phyloP scores from a whole-genome alignment of 2,888 invertebrate genomes.

The Rhingia campestris region DNA sequence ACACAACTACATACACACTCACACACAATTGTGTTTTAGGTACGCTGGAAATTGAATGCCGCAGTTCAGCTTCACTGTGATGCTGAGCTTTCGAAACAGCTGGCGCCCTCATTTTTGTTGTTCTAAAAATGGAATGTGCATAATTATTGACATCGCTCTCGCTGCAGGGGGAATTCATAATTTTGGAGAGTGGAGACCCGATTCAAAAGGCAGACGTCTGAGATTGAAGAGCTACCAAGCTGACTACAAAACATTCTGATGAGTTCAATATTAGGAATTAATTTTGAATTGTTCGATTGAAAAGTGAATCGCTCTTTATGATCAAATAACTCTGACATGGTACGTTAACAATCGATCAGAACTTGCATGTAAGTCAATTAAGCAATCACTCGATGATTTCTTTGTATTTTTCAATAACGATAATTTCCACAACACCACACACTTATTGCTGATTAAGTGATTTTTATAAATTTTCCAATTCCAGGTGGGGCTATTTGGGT shows the following conservation, averaged over 20 bases:
- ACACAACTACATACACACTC: conserved; percentile 26
- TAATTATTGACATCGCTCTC: conserved; percentile 37
- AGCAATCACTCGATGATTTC: conserved; percentile 9
- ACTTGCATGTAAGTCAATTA: conserved; percentile 8
- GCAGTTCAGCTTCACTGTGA: conserved; percentile 38
- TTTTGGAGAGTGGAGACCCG: background rate
- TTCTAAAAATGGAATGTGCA: conserved; percentile 69
- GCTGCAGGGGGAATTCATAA: background rate
- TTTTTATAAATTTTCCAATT: background rate
- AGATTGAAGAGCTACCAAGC: background rate
- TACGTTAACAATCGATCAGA: conserved; percentile 11
- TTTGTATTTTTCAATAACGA: too few relatives aligned
- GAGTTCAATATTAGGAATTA: background rate
- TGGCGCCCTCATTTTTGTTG: conserved; percentile 58
- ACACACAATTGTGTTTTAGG: conserved; percentile 9
- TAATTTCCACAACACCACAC: conserved; percentile 1
- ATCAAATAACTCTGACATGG: conserved; percentile 13
- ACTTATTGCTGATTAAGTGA: conserved; percentile 26
- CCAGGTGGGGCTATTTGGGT: too few relatives aligned
- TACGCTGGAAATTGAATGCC: conserved; percentile 52
- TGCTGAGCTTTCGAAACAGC: conserved; percentile 66
- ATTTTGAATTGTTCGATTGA: conserved; percentile 9
- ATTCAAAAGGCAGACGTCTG: background rate
- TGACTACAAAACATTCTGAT: background rate
- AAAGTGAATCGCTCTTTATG: conserved; percentile 12